Base-by-base conservation (phyloP, 2,888 invertebrate genomes). In the Hyalella azteca region DNA sequence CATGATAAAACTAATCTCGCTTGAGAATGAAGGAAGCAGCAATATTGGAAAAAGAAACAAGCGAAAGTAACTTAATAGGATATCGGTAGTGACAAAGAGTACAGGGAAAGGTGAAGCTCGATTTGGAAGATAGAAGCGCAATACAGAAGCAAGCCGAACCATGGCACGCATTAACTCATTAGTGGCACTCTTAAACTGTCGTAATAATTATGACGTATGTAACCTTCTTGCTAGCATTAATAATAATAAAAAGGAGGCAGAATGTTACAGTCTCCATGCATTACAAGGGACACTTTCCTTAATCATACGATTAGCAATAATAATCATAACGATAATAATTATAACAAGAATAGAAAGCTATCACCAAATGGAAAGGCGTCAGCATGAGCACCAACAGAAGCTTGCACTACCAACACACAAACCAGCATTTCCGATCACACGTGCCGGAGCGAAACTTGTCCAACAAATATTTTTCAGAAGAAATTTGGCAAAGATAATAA, bases 201-300 rank as follows among this genome's bases (percentile, higher is more conserved):
- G n/a, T n/a, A n/a, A n/a, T n/a, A n/a, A n/a, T n/a, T n/a, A n/a
- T n/a, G n/a, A n/a, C n/a, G n/a, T n/a, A n/a, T n/a, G n/a, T n/a
- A n/a, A 45, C 11, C 45, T 45, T 15, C 36, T 66, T 32, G 19
- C 32, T 66, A 36, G 66, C 66, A 29, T 66, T 36, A 66, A n/a
- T 54, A 54, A 54, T 11, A 45, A 11, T 45, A 45, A 54, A 26
- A 54, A n/a, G 29, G 36, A 66, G 66, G 66, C 36, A 32, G 36
- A 66, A 66, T 36, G 36, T 66, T 66, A 66, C 66, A 66, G 66
- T 66, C 66, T 66, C 66, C 66, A 66, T 66, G 66, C 66, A 66
- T 66, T 29, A 66, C 66, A 66, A 66, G n/a, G 66, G 36, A 66
- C 66, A 36, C 66, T 29, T 66, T 19, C 36, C 66, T 36, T 66